Base-by-base conservation (phyloP, 1,140 invertebrate species). In the Palaemon carinicauda region DNA sequence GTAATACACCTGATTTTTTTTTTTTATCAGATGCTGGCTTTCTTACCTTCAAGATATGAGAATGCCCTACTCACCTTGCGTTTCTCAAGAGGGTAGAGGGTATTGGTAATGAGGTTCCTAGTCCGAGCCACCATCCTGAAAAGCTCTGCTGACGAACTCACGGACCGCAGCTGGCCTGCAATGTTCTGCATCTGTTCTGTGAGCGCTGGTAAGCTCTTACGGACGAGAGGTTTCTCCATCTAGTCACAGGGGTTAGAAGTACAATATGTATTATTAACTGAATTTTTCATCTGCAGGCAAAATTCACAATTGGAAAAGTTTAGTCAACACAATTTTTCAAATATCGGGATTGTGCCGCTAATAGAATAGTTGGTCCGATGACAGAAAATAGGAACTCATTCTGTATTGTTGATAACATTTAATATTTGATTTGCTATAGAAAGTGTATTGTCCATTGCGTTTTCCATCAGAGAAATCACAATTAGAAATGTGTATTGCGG, bases 171-270 rank as follows among this genome's bases (percentile, higher is more conserved):
- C 92, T 96, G 95, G 50, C 94, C 93, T 2, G 94, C 94, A 41
- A 96, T 93, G 87, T 94, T 94, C 85, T 95, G 94, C 82, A 96
- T 91, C 90, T 96, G 95, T 90, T 96, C 94, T 19, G 95, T 93
- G 77, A 96, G 93, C 1, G 95, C 94, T 60, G 93, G 93, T 60
- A 96, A 91, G 91, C 96, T 95, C 90, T 94, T 95, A 69, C 93
- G 93, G 10, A 95, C 93, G 60, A 96, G 93, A n/a, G 94, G 93
- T n/a, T 93, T 93, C 88, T 92, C 91, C 54, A 93, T 91, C 92
- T 93, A 86, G 2, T 33, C 73, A 4, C 12, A 56, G 52, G 50
- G 52, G 56, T 50, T 0, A 71, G 41, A 17, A 14, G 29, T 9
- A n/a, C 7, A 1, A 4, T 41, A 12, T 9, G 1, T 7, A 7